phyloP scores from a whole-genome alignment of 2,797 vertebrate species.

The Gymnothorax reevesii region DNA sequence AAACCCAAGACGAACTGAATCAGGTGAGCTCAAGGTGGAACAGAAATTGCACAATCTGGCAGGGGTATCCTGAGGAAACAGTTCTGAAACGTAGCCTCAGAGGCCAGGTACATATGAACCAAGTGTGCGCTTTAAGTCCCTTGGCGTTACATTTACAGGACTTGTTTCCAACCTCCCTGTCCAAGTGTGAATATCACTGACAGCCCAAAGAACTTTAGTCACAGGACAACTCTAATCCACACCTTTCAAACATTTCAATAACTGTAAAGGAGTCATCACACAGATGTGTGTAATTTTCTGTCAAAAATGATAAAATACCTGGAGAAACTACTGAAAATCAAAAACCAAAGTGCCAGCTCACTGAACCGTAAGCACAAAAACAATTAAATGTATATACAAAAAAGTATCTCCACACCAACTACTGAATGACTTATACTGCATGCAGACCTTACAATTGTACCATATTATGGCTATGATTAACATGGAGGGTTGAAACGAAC shows the following conservation, averaged over 20 bases:
- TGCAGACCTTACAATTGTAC: slow-evolving; percentile 34
- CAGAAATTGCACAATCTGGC: too few relatives aligned
- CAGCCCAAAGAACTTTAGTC: neutral
- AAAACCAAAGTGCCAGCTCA: slow-evolving; percentile 3
- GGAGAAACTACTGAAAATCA: slow-evolving; percentile 14
- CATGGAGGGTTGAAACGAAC: neutral
- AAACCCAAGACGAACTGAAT: too few relatives aligned
- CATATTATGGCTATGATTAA: slow-evolving; percentile 5
- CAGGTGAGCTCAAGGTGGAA: too few relatives aligned
- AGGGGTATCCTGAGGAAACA: too few relatives aligned
- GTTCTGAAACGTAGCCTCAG: too few relatives aligned
- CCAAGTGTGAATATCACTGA: neutral
- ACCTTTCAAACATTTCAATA: neutral
- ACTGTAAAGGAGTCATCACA: neutral
- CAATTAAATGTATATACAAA: slow-evolving; percentile 30
- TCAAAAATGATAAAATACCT: neutral
- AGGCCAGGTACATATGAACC: neutral
- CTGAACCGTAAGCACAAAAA: neutral
- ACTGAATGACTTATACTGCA: slow-evolving; percentile 27
- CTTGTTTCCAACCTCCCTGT: neutral
- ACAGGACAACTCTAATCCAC: neutral
- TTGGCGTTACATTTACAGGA: neutral
- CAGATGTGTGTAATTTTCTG: neutral
- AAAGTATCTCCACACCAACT: slow-evolving; percentile 24
- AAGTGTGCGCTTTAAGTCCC: neutral